These are phyloP conservation scores for Delphinus delphis DNA, from an alignment of 2,113 vertebrate genomes.

Conservation along the genomic window DNA sequence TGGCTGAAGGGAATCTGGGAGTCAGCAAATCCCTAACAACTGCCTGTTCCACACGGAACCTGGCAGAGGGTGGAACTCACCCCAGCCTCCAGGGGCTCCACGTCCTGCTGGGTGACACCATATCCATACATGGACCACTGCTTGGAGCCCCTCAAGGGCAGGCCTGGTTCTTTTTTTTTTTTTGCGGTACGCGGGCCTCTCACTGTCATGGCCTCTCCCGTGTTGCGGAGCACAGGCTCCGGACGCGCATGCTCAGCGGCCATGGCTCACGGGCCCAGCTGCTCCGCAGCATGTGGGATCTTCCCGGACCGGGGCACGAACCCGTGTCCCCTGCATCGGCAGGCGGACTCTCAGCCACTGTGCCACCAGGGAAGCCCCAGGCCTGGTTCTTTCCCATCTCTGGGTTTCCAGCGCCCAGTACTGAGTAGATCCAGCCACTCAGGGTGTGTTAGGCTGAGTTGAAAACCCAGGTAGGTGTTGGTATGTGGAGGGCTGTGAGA, in stretches of 20 bases:
- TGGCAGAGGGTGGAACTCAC: neutral
- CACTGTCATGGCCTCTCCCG: too few relatives aligned
- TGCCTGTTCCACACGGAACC: neutral
- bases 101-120: rapidly evolving
- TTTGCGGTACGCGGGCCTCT: too few relatives aligned
- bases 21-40: neutral
- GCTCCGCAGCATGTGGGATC: too few relatives aligned
- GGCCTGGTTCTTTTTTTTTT: neutral
- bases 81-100: neutral
- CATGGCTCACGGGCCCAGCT: too few relatives aligned
- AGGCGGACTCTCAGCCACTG: too few relatives aligned
- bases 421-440: neutral
- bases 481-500: neutral
- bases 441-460: neutral
- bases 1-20: neutral
- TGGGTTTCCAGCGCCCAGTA: neutral
- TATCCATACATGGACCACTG: neutral
- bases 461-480: neutral
- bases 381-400: neutral
- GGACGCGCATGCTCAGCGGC: too few relatives aligned
- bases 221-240: too few relatives aligned
- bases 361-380: neutral
- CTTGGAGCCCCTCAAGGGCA: neutral
- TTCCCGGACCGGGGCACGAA: too few relatives aligned
- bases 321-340: too few relatives aligned